A percentile compares a stretch with the other conserved stretches of the same genome.
Conservation (phyloP, 2,888 invertebrate species). For the Euplexia lucipara region DNA sequence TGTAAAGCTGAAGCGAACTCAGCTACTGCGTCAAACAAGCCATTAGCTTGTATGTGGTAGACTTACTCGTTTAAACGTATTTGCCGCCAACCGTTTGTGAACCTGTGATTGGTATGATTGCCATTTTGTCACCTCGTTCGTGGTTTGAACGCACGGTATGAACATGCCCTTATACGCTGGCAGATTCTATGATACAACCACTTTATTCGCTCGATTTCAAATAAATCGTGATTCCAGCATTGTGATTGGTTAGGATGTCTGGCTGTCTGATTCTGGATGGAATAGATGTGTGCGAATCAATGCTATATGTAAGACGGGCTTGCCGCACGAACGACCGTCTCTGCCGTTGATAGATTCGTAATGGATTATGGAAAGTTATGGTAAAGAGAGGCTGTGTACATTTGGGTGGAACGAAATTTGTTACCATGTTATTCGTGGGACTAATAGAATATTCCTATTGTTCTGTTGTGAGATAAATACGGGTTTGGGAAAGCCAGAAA, state of each 20-base stretch:
- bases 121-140: neutral
- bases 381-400: slow-evolving; percentile 48
- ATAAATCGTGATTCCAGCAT: slow-evolving; percentile 50
- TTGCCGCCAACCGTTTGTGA: neutral
- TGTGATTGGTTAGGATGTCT: slow-evolving; percentile 46
- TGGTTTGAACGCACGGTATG: neutral
- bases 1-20: slow-evolving; percentile 10
- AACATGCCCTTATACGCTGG: slow-evolving; percentile 20
- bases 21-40: slow-evolving; percentile 12
- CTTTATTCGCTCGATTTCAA: slow-evolving; percentile 47
- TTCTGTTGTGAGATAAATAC: slow-evolving; percentile 14
- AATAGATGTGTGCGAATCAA: slow-evolving; percentile 59
- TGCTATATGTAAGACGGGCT: slow-evolving; percentile 43
- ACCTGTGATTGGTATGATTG: slow-evolving; percentile 12
- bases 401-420: slow-evolving; percentile 53
- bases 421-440: slow-evolving; percentile 28
- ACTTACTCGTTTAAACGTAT: slow-evolving; percentile 30
- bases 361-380: slow-evolving; percentile 65
- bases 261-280: slow-evolving; percentile 26
- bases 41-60: slow-evolving; percentile 3
- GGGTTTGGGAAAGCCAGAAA: neutral
- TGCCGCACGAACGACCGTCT: slow-evolving; percentile 46
- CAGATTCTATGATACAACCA: slow-evolving; percentile 48
- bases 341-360: slow-evolving; percentile 58
- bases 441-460: slow-evolving; percentile 25